A percentile compares a stretch with the other conserved stretches of the same genome.
phyloP scores from a whole-genome alignment of 2,113 vertebrate species.

The Perca fluviatilis region DNA sequence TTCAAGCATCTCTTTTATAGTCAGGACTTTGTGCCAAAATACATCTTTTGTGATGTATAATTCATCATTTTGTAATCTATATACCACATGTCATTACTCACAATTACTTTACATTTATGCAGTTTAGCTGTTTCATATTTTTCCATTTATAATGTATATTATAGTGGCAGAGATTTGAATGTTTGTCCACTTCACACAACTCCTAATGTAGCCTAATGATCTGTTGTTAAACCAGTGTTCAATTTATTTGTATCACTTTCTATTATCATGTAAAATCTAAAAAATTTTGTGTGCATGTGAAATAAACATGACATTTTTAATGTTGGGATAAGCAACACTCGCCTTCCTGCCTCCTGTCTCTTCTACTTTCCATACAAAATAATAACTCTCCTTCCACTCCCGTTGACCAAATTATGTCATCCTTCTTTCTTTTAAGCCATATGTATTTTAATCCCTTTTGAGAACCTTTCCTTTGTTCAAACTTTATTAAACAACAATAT shows the following conservation, averaged over 20 bases:
- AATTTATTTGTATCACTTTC: neutral
- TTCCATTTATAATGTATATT: neutral
- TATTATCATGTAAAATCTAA: neutral
- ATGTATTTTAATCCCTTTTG: too few species aligned
- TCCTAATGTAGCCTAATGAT: neutral
- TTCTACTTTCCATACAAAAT: neutral
- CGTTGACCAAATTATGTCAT: too few species aligned
- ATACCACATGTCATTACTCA: neutral
- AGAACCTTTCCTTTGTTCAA: too few species aligned
- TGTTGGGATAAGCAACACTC: neutral
- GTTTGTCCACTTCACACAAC: neutral
- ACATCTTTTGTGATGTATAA: neutral
- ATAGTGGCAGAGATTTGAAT: neutral
- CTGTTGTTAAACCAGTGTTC: neutral
- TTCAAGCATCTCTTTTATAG: neutral
- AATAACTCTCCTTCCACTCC: too few species aligned
- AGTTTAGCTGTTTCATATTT: neutral
- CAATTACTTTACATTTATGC: neutral
- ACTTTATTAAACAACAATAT: too few species aligned
- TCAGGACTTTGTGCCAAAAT: neutral
- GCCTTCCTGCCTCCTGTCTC: neutral
- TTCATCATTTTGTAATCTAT: neutral
- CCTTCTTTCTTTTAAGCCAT: too few species aligned
- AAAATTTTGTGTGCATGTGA: neutral
- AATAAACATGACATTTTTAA: constrained; percentile 10